Evolutionary conservation across 1,140 invertebrate genomes (phyloP).

Genomic region (Brachystomella parvula): DNA sequence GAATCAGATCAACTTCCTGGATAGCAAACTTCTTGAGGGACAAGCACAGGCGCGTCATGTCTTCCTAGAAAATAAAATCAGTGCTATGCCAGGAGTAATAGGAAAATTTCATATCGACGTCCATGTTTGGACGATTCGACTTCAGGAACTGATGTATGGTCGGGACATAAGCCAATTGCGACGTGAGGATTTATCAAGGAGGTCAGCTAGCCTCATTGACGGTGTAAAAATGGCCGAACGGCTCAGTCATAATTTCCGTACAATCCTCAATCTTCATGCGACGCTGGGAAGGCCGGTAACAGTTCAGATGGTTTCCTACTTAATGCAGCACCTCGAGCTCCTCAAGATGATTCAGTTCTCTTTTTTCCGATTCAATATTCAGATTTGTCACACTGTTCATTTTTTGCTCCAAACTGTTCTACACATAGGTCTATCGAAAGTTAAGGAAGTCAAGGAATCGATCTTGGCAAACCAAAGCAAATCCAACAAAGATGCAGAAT

Average conservation of each 20-base stretch:
- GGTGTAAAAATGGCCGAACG: constrained; percentile 48
- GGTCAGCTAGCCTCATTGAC: constrained; percentile 52
- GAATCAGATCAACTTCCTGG: constrained; percentile 49
- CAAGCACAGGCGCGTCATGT: constrained; percentile 49
- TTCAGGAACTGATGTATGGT: constrained; percentile 31
- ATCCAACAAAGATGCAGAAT: constrained; percentile 19
- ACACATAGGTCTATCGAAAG: constrained; percentile 55
- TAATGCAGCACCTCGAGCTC: constrained; percentile 74
- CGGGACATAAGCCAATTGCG: constrained; percentile 49
- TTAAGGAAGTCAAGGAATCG: constrained; percentile 49
- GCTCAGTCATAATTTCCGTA: constrained; percentile 48
- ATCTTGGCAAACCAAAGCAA: constrained; percentile 22
- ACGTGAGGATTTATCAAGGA: constrained; percentile 54
- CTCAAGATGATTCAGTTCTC: constrained; percentile 66
- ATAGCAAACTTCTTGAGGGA: constrained; percentile 53
- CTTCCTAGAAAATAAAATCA: constrained; percentile 52
- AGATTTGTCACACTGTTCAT: constrained; percentile 53
- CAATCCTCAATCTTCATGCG: constrained; percentile 73
- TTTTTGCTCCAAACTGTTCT: constrained; percentile 62
- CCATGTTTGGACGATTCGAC: constrained; percentile 38
- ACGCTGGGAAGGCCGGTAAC: constrained; percentile 65
- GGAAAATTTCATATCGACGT: constrained; percentile 48
- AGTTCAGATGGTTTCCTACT: constrained; percentile 61
- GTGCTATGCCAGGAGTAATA: constrained; percentile 53
- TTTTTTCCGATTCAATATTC: constrained; percentile 49